Conservation (phyloP, 1,140 invertebrate genomes). For the Drosophila albomicans region DNA sequence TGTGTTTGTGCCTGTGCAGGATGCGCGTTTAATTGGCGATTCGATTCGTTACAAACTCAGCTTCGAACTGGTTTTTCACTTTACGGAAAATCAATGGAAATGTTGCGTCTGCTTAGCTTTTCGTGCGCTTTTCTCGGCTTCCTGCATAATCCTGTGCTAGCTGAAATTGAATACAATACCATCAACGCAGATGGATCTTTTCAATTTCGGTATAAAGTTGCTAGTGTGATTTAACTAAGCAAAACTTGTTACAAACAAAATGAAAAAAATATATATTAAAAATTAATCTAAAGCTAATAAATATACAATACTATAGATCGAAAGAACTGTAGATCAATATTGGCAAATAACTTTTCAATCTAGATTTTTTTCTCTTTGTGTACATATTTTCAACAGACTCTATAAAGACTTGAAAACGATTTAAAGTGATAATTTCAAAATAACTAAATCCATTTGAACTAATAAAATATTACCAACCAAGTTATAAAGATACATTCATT, state of each 20-base stretch:
- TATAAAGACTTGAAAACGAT: too few relatives aligned
- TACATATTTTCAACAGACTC: too few relatives aligned
- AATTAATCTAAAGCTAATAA: too few relatives aligned
- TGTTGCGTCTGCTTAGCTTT: conserved; percentile 46
- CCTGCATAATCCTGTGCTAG: conserved; percentile 42
- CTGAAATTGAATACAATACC: conserved; percentile 86
- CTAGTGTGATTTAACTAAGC: background rate
- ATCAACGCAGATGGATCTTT: conserved; percentile 88
- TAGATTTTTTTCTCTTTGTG: too few relatives aligned
- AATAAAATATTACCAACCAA: too few relatives aligned
- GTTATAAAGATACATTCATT: too few relatives aligned
- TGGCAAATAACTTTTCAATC: too few relatives aligned
- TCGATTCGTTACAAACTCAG: conserved; percentile 1
- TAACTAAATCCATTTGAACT: too few relatives aligned
- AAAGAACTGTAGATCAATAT: too few relatives aligned
- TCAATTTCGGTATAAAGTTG: conserved; percentile 86
- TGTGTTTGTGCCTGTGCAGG: conserved; percentile 26
- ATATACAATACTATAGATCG: too few relatives aligned
- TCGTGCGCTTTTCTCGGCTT: conserved; percentile 49
- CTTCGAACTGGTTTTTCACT: conserved; percentile 1
- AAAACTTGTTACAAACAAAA: background rate
- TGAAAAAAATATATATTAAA: background rate
- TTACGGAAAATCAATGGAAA: conserved; percentile 45
- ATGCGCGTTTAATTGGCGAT: conserved; percentile 37
- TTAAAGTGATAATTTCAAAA: too few relatives aligned